Base-by-base conservation (phyloP, 2,113 vertebrate species). In the Paedocypris sp. region DNA sequence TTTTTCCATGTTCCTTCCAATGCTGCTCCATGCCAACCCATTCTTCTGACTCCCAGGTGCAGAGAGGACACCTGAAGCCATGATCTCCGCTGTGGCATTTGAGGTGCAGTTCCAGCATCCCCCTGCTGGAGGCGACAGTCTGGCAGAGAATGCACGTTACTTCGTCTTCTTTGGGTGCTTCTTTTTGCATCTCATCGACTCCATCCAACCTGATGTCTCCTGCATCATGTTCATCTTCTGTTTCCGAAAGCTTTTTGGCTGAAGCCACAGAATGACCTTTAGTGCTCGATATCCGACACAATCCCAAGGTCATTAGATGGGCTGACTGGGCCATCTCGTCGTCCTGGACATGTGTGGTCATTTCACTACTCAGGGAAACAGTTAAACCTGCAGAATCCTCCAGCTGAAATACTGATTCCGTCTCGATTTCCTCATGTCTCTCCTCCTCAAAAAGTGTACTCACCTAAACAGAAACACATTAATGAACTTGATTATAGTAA, bases 231-330 rank as follows among this genome's bases (percentile, higher is more conserved):
- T 28, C 62, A 33, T 20, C 31, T 12, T 57, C 11, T 3, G 23
- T 52, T 16, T 33, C 22, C 1, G 60, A 10, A 10, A 64, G 26
- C 13, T 22, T 49, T 22, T 38, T 42, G 33, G 25, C 26, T 4
- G 18, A 3, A 22, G 5, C 6, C 3, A 32, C 41, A 1, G 52
- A 28, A 4, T 22, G 66, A 22, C 54, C 53, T 70, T 70, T 78
- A 20, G 77, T 4, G 2, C 72, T 67, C 1, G 75, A 83, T 69
- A 80, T 59, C 1, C 68, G 32, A 54, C 68, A 83, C 10, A 87
- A 15, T 0, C 75, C 75, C 43, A 84, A 70, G 50, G 64, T 77
- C 76, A 81, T 81, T 42, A 87, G 79, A 74, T 85, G 83, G 43
- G 85, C 67, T 1, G 74, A 77, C 59, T 80, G 80, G 1, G 73